Evolutionary conservation across 2,113 vertebrate species (phyloP), one percentile per base, ranked within the genome.

Genomic region (Noctilio leporinus): DNA sequence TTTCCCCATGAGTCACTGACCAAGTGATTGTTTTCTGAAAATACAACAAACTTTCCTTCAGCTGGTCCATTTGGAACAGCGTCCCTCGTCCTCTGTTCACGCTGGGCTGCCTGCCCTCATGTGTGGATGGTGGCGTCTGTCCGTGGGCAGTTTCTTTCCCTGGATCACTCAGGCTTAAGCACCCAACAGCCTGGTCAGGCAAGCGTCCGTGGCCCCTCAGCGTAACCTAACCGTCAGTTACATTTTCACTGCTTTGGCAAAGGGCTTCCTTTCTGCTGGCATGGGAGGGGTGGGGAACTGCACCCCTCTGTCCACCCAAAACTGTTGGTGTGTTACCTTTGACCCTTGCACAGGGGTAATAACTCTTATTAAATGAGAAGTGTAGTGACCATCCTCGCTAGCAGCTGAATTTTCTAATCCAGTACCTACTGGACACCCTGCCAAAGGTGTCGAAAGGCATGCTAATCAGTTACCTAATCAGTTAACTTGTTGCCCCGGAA

Each of bases 11-110:
- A 98, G 96, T 98, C 98, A 98, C 92, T 96, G 95, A 98, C 98
- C 14, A 97, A 98, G 94, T 94, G 97, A 96, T 98, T 98, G 96
- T 98, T 98, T 76, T 98, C 97, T 94, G 89, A 10, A 95, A 97
- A 96, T 98, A 98, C 97, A 98, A 98, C 97, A 98, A 98, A 98
- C 98, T 98, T 98, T 98, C 98, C 97, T 98, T 98, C 97, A 98
- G 97, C 98, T 98, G 98, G 97, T 96, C 98, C 95, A 76, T 96
- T 97, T 98, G 98, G 98, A 98, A 97, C 97, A 89, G 47, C 33
- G 53, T 91, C 95, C 91, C 96, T 95, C 84, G 95, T 98, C 97
- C 96, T 97, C 86, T 96, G 91, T 90, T 98, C 91, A 86, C 97
- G 98, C 78, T 59, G 55, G 92, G 75, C 96, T 82, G 93, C 96